These are phyloP conservation scores for Oscheius myriophilus DNA, from an alignment of 2,888 invertebrate genomes.

Conservation along the genomic window DNA sequence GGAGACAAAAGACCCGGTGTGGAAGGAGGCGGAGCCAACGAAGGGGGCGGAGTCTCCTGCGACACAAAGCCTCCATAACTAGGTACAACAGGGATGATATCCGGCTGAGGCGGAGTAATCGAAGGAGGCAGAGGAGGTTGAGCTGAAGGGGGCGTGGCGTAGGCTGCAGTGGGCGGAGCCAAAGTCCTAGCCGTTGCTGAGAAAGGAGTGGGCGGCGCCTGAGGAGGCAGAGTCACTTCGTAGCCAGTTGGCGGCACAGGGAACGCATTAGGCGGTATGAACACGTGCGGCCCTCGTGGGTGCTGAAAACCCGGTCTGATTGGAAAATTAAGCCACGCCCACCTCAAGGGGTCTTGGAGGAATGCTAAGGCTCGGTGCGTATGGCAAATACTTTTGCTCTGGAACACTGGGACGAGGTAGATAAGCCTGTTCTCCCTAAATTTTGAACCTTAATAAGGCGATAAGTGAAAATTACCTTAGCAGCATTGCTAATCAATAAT, in stretches of 20 bases:
- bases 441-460: no score
- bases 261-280: slow-evolving; percentile 24
- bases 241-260: slow-evolving; percentile 12
- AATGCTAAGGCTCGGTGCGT: slow-evolving; percentile 2
- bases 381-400: slow-evolving; percentile 23
- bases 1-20: no score
- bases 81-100: slow-evolving; percentile 8
- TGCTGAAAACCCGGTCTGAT: slow-evolving; percentile 1
- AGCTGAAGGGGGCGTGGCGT: slow-evolving; percentile 32
- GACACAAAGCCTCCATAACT: slow-evolving; percentile 7
- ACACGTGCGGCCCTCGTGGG: slow-evolving; percentile 16
- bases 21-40: no score
- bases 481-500: slow-evolving; percentile 47
- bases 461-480: slow-evolving; percentile 36
- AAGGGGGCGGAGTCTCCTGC: not conserved
- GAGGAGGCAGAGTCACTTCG: slow-evolving; percentile 1
- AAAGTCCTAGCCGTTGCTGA: slow-evolving; percentile 29
- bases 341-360: slow-evolving; percentile 10
- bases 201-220: not conserved
- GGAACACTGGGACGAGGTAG: slow-evolving; percentile 22
- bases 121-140: slow-evolving; percentile 33
- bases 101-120: slow-evolving; percentile 11
- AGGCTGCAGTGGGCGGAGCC: not conserved
- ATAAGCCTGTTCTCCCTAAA: slow-evolving; percentile 17
- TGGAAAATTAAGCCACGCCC: not conserved